Percentiles rank a stretch among this genome's conserved stretches.
Conservation (phyloP, 1,140 invertebrate species). For the Trachymyrmex septentrionalis region DNA sequence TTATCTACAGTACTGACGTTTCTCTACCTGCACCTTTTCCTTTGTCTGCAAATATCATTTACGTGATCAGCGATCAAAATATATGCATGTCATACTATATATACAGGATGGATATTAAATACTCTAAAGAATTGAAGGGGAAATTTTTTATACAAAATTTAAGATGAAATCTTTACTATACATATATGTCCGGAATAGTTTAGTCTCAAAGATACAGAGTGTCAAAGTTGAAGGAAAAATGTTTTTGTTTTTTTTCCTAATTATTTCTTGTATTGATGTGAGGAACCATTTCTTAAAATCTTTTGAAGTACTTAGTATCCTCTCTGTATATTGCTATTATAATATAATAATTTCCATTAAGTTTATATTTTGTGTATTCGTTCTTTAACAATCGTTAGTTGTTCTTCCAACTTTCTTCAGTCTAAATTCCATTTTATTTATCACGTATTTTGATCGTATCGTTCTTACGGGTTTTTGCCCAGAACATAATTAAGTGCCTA, state of each 20-base stretch:
- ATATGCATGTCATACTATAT: no score
- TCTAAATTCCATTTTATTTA: neutral
- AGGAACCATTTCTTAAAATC: no score
- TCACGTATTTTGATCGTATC: conserved; percentile 13
- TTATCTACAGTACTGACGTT: neutral
- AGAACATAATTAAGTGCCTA: conserved; percentile 47
- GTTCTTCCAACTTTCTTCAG: neutral
- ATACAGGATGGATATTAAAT: no score
- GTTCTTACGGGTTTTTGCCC: conserved; percentile 1
- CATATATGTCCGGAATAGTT: no score
- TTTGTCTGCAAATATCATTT: neutral
- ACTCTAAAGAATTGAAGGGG: no score
- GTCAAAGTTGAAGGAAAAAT: no score
- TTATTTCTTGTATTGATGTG: no score
- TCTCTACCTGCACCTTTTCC: neutral
- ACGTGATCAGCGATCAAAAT: neutral
- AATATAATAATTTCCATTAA: neutral
- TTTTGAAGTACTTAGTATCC: no score
- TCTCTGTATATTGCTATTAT: neutral
- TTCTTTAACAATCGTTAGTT: neutral
- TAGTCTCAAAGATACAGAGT: no score
- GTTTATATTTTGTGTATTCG: neutral
- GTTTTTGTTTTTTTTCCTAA: no score
- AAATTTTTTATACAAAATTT: no score
- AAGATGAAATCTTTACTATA: no score